These are phyloP conservation scores for Orussus abietinus DNA, from an alignment of 1,140 invertebrate genomes.

Conservation along the genomic window DNA sequence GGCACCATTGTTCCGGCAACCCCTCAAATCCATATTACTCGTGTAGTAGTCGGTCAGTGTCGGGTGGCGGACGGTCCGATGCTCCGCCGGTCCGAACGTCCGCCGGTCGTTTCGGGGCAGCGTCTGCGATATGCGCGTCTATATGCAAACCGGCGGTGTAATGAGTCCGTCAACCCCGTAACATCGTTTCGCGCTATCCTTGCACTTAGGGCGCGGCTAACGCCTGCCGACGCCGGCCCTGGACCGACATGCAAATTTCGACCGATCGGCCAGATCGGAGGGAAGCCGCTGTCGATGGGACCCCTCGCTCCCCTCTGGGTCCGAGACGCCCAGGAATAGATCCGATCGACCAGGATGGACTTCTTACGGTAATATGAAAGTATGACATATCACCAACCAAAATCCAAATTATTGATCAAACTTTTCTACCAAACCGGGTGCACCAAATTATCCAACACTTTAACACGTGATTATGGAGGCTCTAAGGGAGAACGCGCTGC, in stretches of 20 bases:
- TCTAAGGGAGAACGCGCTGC: too few species aligned
- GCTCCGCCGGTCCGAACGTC: too few species aligned
- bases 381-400: not conserved
- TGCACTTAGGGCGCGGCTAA: conserved; percentile 43
- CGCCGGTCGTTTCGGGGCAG: not conserved
- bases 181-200: conserved; percentile 51
- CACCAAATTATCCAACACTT: too few species aligned
- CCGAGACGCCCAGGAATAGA: too few species aligned
- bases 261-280: too few species aligned
- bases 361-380: conserved; percentile 15
- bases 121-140: conserved; percentile 25
- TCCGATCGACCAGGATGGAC: conserved; percentile 13
- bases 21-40: conserved; percentile 51
- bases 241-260: conserved; percentile 43
- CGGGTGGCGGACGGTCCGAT: conserved; percentile 19
- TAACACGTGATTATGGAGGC: too few species aligned
- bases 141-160: conserved; percentile 51
- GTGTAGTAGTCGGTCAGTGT: conserved; percentile 48
- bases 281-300: too few species aligned
- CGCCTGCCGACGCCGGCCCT: conserved; percentile 25
- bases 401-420: too few species aligned
- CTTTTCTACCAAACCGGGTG: too few species aligned
- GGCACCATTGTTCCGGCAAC: conserved; percentile 47
- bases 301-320: too few species aligned
- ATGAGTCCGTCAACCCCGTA: conserved; percentile 53